These are phyloP conservation scores for Drosophila quadrilineata DNA, from an alignment of 1,140 invertebrate genomes.

Conservation along the genomic window DNA sequence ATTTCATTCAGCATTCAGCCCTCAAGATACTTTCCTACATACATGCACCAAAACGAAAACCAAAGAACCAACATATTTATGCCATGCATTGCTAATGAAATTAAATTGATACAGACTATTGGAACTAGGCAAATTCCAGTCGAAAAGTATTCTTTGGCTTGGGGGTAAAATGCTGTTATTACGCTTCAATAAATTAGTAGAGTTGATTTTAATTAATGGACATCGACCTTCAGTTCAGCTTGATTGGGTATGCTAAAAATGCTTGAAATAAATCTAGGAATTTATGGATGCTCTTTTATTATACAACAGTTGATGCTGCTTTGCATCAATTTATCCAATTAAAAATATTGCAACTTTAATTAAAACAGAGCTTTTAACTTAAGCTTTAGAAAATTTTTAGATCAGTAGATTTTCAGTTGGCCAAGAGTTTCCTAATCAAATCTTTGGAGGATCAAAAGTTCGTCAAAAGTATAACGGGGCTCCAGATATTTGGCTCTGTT, in stretches of 20 bases:
- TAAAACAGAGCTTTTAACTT: too few species aligned
- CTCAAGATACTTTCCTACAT: conserved; percentile 9
- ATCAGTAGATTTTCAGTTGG: too few species aligned
- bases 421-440: too few species aligned
- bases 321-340: neutral
- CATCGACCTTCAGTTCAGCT: neutral
- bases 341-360: too few species aligned
- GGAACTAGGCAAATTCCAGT: conserved; percentile 5
- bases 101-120: conserved; percentile 66
- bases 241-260: neutral
- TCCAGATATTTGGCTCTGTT: too few species aligned
- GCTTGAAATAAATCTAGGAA: too few species aligned
- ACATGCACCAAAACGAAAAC: neutral
- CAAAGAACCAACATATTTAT: neutral
- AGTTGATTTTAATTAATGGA: conserved; percentile 28
- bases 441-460: too few species aligned
- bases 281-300: too few species aligned
- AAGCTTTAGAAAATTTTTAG: too few species aligned
- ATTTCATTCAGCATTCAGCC: conserved; percentile 26
- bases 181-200: conserved; percentile 20
- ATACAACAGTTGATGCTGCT: neutral
- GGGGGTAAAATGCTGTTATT: conserved; percentile 8
- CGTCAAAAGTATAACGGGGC: too few species aligned
- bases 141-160: neutral
- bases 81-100: conserved; percentile 62